These are phyloP conservation scores for Cyclargus thomasi DNA, from an alignment of 1,140 invertebrate genomes.

Conservation along the genomic window DNA sequence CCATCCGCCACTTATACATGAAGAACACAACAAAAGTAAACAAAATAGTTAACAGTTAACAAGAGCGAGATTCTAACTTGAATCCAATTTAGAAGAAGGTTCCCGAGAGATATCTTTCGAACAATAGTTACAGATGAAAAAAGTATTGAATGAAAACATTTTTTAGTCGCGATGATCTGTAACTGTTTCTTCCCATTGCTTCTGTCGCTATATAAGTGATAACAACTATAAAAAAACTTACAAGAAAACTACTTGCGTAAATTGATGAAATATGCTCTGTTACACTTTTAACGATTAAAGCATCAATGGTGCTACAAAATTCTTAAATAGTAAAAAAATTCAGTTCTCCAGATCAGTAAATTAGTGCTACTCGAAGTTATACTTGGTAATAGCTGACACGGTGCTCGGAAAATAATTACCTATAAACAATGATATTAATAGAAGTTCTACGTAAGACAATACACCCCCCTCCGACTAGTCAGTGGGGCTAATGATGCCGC, in stretches of 20 bases:
- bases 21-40: slow-evolving; percentile 28
- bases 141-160: slow-evolving; percentile 21
- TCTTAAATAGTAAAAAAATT: too few relatives aligned
- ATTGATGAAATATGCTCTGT: background rate
- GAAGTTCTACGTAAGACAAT: slow-evolving; percentile 52
- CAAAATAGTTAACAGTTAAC: slow-evolving; percentile 29
- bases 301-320: too few relatives aligned
- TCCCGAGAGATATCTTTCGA: slow-evolving; percentile 55
- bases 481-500: slow-evolving; percentile 50
- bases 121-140: slow-evolving; percentile 32
- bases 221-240: background rate
- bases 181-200: background rate
- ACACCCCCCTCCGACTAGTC: slow-evolving; percentile 48
- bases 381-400: too few relatives aligned
- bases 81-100: slow-evolving; percentile 69
- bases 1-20: background rate
- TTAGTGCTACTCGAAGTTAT: too few relatives aligned
- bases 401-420: slow-evolving; percentile 48
- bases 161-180: slow-evolving; percentile 2
- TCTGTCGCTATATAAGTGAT: background rate
- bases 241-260: background rate
- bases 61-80: slow-evolving; percentile 54
- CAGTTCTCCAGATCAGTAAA: too few relatives aligned
- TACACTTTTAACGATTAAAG: background rate
- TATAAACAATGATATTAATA: slow-evolving; percentile 66